Evolutionary conservation across 2,113 vertebrate species (phyloP).

Genomic region (Poeciliopsis turrubarensis): DNA sequence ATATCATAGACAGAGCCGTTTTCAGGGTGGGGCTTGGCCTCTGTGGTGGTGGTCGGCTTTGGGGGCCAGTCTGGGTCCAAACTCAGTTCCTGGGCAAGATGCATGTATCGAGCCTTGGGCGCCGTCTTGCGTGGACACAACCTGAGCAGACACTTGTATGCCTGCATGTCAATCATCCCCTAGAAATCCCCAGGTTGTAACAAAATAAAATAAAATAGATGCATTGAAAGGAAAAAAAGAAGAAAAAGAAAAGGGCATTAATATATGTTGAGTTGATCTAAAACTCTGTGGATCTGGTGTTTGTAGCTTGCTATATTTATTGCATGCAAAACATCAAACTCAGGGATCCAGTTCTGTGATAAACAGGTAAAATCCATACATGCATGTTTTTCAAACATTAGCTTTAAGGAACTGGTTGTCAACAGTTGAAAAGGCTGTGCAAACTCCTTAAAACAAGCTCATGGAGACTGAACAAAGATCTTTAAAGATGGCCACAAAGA

Average conservation of each 20-base stretch:
- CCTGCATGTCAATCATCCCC: slow-evolving; percentile 80
- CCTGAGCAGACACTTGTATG: slow-evolving; percentile 78
- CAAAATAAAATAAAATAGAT: slow-evolving; percentile 15
- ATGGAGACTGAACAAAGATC: slow-evolving; percentile 47
- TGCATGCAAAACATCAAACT: slow-evolving; percentile 35
- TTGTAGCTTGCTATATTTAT: slow-evolving; percentile 12
- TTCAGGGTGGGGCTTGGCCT: slow-evolving; percentile 86
- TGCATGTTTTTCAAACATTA: slow-evolving; percentile 35
- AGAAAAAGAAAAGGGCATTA: not conserved
- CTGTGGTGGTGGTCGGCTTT: slow-evolving; percentile 94
- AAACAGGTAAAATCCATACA: slow-evolving; percentile 17
- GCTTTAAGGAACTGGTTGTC: slow-evolving; percentile 18
- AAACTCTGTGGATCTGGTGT: not conserved
- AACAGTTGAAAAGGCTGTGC: slow-evolving; percentile 9
- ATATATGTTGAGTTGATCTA: not conserved
- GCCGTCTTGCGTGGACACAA: slow-evolving; percentile 79
- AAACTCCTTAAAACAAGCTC: slow-evolving; percentile 59
- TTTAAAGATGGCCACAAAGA: not conserved
- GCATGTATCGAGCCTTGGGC: slow-evolving; percentile 95
- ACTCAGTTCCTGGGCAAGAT: slow-evolving; percentile 93
- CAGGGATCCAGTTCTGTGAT: not conserved
- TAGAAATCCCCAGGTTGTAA: slow-evolving; percentile 64
- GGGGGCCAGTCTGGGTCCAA: slow-evolving; percentile 98
- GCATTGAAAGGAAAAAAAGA: not conserved
- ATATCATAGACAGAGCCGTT: slow-evolving; percentile 87